Conservation (phyloP, 2,888 invertebrate genomes). For the Neoascia interrupta region DNA sequence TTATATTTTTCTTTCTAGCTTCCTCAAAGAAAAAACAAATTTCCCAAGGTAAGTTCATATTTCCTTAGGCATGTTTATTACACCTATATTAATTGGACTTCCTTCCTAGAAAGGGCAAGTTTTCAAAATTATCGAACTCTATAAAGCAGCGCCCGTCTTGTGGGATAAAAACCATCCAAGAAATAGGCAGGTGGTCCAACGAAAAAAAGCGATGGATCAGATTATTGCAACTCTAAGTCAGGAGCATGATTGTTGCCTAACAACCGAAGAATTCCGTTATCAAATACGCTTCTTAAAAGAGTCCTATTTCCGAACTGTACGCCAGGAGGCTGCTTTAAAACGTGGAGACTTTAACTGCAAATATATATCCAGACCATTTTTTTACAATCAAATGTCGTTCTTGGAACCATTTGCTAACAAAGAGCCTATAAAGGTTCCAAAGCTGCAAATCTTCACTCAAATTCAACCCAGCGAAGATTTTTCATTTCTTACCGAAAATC, state of each 20-base stretch:
- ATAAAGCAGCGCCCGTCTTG: conserved; percentile 41
- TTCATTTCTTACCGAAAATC: conserved; percentile 32
- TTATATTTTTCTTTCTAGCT: neutral
- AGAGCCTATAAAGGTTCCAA: neutral
- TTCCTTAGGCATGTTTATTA: neutral
- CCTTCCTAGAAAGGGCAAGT: conserved; percentile 37
- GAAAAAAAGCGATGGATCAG: conserved; percentile 29
- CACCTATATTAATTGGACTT: neutral
- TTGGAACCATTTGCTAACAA: conserved; percentile 36
- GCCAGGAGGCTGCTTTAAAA: conserved; percentile 14
- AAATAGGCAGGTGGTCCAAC: conserved; percentile 14
- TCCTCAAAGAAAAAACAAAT: conserved; percentile 14
- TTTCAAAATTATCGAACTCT: conserved; percentile 53
- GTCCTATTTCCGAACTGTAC: conserved; percentile 40
- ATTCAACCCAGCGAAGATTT: conserved; percentile 3
- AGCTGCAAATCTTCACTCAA: neutral
- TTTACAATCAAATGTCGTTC: conserved; percentile 39
- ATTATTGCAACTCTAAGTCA: conserved; percentile 21
- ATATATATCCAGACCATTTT: conserved; percentile 23
- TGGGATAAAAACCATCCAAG: conserved; percentile 45
- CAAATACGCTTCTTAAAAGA: conserved; percentile 43
- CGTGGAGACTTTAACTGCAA: conserved; percentile 14
- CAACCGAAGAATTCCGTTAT: conserved; percentile 51
- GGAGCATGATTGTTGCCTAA: conserved; percentile 31
- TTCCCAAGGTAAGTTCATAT: neutral